Conservation (phyloP, 1,140 invertebrate species). For the Drosophila paulistorum region DNA sequence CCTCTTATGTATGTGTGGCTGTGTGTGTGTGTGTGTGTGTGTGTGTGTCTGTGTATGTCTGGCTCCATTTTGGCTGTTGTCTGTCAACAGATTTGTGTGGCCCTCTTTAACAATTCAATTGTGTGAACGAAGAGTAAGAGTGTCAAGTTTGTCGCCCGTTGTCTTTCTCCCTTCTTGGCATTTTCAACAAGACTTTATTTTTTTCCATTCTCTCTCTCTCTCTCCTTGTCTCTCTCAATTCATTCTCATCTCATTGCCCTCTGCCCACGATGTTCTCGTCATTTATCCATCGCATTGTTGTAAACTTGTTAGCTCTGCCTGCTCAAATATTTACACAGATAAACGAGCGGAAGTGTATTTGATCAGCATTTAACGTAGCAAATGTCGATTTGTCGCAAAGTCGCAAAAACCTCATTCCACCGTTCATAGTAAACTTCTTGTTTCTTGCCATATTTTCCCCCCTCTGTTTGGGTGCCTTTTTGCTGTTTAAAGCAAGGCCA, state of each 20-base stretch:
- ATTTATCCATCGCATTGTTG: constrained; percentile 31
- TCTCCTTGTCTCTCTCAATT: not conserved
- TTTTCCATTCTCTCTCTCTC: constrained; percentile 23
- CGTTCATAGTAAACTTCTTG: not conserved
- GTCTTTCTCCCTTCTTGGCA: not conserved
- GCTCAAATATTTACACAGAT: constrained; percentile 77
- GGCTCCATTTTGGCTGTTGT: constrained; percentile 35
- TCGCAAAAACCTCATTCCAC: constrained; percentile 4
- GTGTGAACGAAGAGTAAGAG: constrained; percentile 33
- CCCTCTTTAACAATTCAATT: constrained; percentile 71
- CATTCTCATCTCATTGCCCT: constrained; percentile 23
- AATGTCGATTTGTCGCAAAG: constrained; percentile 68
- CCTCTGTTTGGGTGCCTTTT: not conserved
- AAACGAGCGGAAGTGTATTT: constrained; percentile 77
- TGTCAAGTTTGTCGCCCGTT: not conserved
- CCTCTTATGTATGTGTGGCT: not conserved
- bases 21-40: constrained; percentile 11
- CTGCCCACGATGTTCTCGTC: constrained; percentile 9
- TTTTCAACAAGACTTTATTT: not conserved
- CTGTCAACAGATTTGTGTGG: constrained; percentile 52
- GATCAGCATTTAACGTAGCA: constrained; percentile 74
- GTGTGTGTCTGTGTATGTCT: constrained; percentile 13
- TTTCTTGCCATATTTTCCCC: constrained; percentile 6
- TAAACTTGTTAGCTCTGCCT: constrained; percentile 64
- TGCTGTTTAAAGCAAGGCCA: not conserved